Percentiles rank a stretch among this genome's conserved stretches.
phyloP scores from a whole-genome alignment of 2,797 vertebrate species.

The Lacerta bilineata region DNA sequence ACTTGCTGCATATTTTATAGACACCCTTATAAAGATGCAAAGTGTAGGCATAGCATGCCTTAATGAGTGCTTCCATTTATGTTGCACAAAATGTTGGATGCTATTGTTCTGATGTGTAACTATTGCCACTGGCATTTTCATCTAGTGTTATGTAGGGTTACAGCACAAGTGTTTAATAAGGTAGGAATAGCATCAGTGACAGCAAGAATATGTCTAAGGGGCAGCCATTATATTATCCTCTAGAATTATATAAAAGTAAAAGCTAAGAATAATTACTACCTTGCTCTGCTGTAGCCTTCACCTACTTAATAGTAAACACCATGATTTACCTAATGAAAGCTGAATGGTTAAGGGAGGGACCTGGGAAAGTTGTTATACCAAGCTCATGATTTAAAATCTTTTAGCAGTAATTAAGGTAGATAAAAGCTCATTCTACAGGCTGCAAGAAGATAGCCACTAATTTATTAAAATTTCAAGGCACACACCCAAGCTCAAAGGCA shows the following conservation, averaged over 20 bases:
- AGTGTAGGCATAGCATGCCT: neutral
- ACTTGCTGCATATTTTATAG: neutral
- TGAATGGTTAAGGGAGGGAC: conserved; percentile 57
- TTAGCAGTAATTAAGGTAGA: conserved; percentile 56
- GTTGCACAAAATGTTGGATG: conserved; percentile 19
- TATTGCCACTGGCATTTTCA: conserved; percentile 18
- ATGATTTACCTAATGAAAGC: conserved; percentile 62
- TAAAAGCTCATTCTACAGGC: conserved; percentile 33
- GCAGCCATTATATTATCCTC: conserved; percentile 31
- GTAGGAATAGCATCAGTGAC: conserved; percentile 16
- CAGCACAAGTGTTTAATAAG: conserved; percentile 14
- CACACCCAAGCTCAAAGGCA: conserved; percentile 53
- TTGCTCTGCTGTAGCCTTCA: conserved; percentile 25
- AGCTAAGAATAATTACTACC: conserved; percentile 35
- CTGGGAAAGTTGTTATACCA: conserved; percentile 53
- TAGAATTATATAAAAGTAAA: conserved; percentile 46
- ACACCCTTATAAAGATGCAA: conserved; percentile 15
- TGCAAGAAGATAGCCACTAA: conserved; percentile 17
- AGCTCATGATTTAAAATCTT: conserved; percentile 65
- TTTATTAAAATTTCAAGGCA: conserved; percentile 65
- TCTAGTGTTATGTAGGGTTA: conserved; percentile 15
- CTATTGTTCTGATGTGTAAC: conserved; percentile 28
- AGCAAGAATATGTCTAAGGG: conserved; percentile 42
- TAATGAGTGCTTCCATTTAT: conserved; percentile 21
- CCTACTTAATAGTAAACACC: conserved; percentile 61